Base-by-base conservation (phyloP, 2,113 vertebrate genomes). In the Poeciliopsis prolifica region DNA sequence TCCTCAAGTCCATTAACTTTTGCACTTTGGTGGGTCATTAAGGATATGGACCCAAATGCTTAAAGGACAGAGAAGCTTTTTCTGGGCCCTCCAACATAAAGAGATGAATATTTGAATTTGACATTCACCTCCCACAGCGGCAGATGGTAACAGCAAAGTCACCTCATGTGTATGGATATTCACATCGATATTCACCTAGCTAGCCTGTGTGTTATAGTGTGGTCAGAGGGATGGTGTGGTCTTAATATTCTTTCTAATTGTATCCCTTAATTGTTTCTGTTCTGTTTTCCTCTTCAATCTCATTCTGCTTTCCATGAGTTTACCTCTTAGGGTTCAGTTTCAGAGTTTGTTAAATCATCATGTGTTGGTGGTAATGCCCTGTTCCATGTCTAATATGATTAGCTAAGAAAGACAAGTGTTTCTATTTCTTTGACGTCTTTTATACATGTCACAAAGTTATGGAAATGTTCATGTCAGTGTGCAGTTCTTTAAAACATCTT, bases 81-180 rank as follows among this genome's bases (percentile, higher is more conserved):
- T 24, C 65, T 5, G 42, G 61, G 31, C 63, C 17, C 71, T 72
- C 67, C 15, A 14, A 82, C 66, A 48, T 26, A 65, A 81, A 63
- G 58, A 61, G 54, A 75, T 15, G 70, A 75, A 67, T 69, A 78
- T 86, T 80, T 78, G 42, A 89, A 83, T 72, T 83, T 79, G 85
- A 89, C 79, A 84, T 80, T 78, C 54, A 71, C 30, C 11, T 74
- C 77, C 69, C 44, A 12, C 79, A 26, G 79, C 75, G 83, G 51
- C 80, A 65, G 80, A 70, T 77, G 80, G 80, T 54, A 61, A 5
- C 51, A 74, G 73, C 44, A 66, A 70, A 83, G 82, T 75, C 85
- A 66, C 68, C 81, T 87, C 80, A 81, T 87, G 83, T 7, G 75
- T 86, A 80, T 86, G 78, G 70, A 84, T 87, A 71, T 65, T 19